Percentiles rank a stretch among this genome's conserved stretches.
Conservation (phyloP, 2,888 invertebrate species). For the Cheilosia soror region DNA sequence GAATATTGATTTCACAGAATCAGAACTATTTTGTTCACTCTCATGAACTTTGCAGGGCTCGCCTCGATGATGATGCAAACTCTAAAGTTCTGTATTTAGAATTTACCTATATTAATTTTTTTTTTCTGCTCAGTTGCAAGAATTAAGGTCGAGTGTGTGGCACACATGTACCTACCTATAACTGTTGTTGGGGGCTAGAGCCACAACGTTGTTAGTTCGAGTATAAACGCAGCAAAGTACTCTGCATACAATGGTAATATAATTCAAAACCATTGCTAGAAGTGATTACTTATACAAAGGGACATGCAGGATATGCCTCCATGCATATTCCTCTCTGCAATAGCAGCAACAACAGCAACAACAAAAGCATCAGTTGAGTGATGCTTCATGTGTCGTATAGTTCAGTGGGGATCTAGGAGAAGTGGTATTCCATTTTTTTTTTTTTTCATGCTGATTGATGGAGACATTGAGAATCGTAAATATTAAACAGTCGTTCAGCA, state of each 20-base stretch:
- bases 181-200: constrained; percentile 65
- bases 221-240: constrained; percentile 68
- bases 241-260: constrained; percentile 73
- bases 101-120: constrained; percentile 26
- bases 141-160: constrained; percentile 73
- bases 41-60: constrained; percentile 15
- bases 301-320: constrained; percentile 66
- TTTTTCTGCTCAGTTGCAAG: constrained; percentile 34
- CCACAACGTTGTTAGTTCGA: constrained; percentile 66
- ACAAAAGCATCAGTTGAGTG: constrained; percentile 54
- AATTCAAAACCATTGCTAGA: constrained; percentile 70
- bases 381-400: constrained; percentile 39
- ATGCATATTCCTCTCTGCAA: constrained; percentile 60
- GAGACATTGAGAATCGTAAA: constrained; percentile 74
- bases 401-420: constrained; percentile 50
- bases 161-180: constrained; percentile 47
- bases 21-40: constrained; percentile 46
- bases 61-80: constrained; percentile 23
- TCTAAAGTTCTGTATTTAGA: constrained; percentile 42
- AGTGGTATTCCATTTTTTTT: constrained; percentile 60
- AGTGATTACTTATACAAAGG: constrained; percentile 70
- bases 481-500: constrained; percentile 69
- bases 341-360: constrained; percentile 20
- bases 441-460: constrained; percentile 68
- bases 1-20: constrained; percentile 53